phyloP scores from a whole-genome alignment of 2,888 invertebrate genomes.

The Drosophila antonietae region DNA sequence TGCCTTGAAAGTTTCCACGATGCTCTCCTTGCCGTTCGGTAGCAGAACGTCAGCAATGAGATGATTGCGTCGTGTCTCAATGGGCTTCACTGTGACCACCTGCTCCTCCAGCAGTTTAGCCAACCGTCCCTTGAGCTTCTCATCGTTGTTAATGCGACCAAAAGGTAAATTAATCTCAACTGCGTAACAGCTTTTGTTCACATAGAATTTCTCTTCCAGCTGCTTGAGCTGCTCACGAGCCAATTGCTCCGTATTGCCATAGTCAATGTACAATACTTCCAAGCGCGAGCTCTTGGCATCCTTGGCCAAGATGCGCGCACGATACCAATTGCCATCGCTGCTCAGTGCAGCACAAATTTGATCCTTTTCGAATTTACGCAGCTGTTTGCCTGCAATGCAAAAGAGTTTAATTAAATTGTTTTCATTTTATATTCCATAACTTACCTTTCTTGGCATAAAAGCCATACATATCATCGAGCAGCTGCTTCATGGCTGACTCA shows the following conservation, averaged over 20 bases:
- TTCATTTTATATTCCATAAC: constrained; percentile 8
- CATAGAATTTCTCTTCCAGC: constrained; percentile 85
- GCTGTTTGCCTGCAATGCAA: constrained; percentile 75
- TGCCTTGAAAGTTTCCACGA: constrained; percentile 74
- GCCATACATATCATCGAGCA: constrained; percentile 87
- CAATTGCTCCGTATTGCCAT: constrained; percentile 89
- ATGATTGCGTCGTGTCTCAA: constrained; percentile 80
- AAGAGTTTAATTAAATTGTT: not conserved
- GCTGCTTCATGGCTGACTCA: constrained; percentile 85
- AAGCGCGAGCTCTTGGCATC: constrained; percentile 83
- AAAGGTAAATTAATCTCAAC: constrained; percentile 82
- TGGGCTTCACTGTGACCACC: constrained; percentile 74
- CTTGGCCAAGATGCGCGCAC: constrained; percentile 86
- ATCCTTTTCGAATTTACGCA: constrained; percentile 85
- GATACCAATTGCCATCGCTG: constrained; percentile 89
- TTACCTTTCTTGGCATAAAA: constrained; percentile 85
- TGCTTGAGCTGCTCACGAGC: constrained; percentile 84
- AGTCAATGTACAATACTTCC: constrained; percentile 87
- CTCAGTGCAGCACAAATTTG: constrained; percentile 88
- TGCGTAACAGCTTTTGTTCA: constrained; percentile 77
- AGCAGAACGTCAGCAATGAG: constrained; percentile 79
- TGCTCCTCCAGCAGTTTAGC: constrained; percentile 59
- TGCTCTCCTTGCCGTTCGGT: constrained; percentile 57
- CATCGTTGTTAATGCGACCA: constrained; percentile 52
- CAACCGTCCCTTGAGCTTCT: constrained; percentile 63